These are phyloP conservation scores for Junonia oenone DNA, from an alignment of 2,888 invertebrate species.

Conservation along the genomic window DNA sequence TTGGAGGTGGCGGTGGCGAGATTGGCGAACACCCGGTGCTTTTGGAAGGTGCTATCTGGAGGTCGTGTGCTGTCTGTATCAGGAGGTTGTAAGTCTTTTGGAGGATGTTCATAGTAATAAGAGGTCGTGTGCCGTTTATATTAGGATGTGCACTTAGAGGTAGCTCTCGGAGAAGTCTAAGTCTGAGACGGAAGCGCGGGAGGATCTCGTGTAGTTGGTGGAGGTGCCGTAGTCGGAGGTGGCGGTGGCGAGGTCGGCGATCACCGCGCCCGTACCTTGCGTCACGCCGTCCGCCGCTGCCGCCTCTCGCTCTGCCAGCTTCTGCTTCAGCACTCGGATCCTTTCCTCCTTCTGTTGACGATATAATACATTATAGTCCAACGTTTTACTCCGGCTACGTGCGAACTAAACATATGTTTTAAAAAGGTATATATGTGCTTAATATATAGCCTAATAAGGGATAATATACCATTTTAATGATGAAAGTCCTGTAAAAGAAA, in stretches of 20 bases:
- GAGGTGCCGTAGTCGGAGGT: slow-evolving; percentile 89
- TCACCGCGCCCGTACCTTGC: slow-evolving; percentile 86
- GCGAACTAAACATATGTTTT: too few relatives aligned
- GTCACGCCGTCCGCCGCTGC: slow-evolving; percentile 79
- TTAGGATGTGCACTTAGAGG: slow-evolving; percentile 68
- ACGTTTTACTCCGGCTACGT: background rate
- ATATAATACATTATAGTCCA: background rate
- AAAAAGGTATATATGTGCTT: too few relatives aligned
- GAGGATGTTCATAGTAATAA: background rate
- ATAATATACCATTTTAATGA: too few relatives aligned
- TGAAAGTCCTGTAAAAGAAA: too few relatives aligned
- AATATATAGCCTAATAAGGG: too few relatives aligned
- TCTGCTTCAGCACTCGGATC: slow-evolving; percentile 88
- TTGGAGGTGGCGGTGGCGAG: slow-evolving; percentile 89
- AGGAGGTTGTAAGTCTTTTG: background rate
- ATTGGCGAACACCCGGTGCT: too few relatives aligned
- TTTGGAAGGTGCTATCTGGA: too few relatives aligned
- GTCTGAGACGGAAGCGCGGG: slow-evolving; percentile 91
- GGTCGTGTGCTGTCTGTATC: background rate
- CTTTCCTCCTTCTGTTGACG: slow-evolving; percentile 96
- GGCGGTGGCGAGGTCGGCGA: slow-evolving; percentile 88
- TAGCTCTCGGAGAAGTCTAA: slow-evolving; percentile 94
- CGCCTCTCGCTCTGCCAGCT: slow-evolving; percentile 88
- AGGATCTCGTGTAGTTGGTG: slow-evolving; percentile 88
- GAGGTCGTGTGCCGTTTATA: too few relatives aligned